Base-by-base conservation (phyloP, 1,140 invertebrate species). In the Trypoxylus dichotomus region DNA sequence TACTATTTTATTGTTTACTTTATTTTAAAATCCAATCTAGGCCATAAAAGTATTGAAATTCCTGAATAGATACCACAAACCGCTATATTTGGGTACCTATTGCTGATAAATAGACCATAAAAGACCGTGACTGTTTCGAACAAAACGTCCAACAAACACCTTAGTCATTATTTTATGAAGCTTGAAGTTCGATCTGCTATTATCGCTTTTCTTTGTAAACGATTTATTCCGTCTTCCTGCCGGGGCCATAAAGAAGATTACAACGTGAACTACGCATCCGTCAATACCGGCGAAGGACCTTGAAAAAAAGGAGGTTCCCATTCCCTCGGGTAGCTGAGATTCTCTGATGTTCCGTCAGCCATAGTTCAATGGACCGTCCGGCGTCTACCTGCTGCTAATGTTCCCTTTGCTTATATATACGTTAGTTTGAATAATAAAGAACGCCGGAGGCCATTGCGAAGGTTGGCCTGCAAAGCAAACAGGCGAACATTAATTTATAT, bases 401-500 rank as follows among this genome's bases (percentile, higher is more conserved):
- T 24, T 68, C 60, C 19, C 60, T 68, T 29, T 68, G 24, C 60
- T 54, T 54, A 54, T 54, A 54, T 54, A 37, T 54, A 68, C 60
- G 60, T 68, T 13, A 68, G 24, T 68, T 37, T 68, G 60, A 68
- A 68, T 68, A 68, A 68, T 68, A 68, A 68, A 68, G 60, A 68
- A 68, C 60, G 60, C 60, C 60, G 24, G 60, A 68, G 60, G 60
- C 60, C 60, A 29, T 68, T 29, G 60, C 60, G 27, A 68, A 68
- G 60, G 60, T 68, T 68, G 60, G 60, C 60, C 60, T 68, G 60
- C 60, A 68, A 68, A 68, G 60, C 60, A 68, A 68, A 68, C 60
- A 68, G 60, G 60, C 60, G 60, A 68, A 68, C 60, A 68, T 29
- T 68, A 68, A 68, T 68, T 68, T 68, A 68, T 68, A 68, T 68